Base-by-base conservation (phyloP, 2,113 vertebrate species). In the Archocentrus centrarchus region DNA sequence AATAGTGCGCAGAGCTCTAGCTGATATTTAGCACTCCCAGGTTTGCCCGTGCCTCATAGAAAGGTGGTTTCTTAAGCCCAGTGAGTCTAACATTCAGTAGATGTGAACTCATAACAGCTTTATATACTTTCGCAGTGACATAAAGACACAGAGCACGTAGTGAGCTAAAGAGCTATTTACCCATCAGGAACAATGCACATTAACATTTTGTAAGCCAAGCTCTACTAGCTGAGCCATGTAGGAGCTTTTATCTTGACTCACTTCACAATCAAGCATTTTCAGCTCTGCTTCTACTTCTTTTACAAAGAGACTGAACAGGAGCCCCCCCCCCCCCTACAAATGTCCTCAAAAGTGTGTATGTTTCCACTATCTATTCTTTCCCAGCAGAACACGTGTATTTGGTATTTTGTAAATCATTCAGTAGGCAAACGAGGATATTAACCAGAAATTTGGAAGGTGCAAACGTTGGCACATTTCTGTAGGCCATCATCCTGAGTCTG, bases 401-500 rank as follows among this genome's bases (percentile, higher is more conserved):
- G 13, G 3, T 68, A 44, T 79, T 86, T 70, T 44, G 20, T 53
- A 20, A 32, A 32, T 81, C 18, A 50, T 63, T 86, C 22, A 41
- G 8, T 10, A 5, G 35, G 55, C 68, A 73, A 78, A 76, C n/a
- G 7, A 47, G 27, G 27, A 27, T 55, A 35, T 73, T 35, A 55
- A 3, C 6, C 9, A 58, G 22, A 59, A 20, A 59, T 15, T 14
- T 61, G 73, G 70, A 13, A 59, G 62, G 79, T 55, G 41, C 55
- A 17, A 41, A 30, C 1, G 15, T 18, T 50, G 20, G 35, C 64
- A 73, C 64, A 58, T 83, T 82, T 32, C 32, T 63, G 24, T 24
- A 24, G n/a, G 47, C 66, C 57, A 53, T 75, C 77, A 83, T 80
- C 50, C 37, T 73, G 55, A 81, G 86, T 88, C 80, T 64, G 14